phyloP scores from a whole-genome alignment of 1,140 invertebrate species.

The Calephelis nemesis region DNA sequence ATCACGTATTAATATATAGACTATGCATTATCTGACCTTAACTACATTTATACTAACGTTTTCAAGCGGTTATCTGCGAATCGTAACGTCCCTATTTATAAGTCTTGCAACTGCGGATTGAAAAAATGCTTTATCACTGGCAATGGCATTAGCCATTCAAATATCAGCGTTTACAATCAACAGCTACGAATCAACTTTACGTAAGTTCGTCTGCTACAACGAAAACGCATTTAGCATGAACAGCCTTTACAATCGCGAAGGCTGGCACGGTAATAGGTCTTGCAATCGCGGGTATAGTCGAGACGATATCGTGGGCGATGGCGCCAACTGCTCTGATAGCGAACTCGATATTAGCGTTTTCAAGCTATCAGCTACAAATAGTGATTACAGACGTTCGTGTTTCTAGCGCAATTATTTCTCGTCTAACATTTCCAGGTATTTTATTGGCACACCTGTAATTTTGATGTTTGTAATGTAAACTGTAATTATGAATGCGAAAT shows the following conservation, averaged over 20 bases:
- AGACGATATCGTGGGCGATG: constrained; percentile 62
- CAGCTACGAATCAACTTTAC: no score
- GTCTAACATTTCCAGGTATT: constrained; percentile 37
- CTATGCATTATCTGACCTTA: no score
- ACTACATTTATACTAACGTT: no score
- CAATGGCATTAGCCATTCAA: no score
- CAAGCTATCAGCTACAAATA: constrained; percentile 52
- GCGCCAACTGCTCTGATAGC: constrained; percentile 63
- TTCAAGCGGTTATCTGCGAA: no score
- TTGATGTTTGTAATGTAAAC: constrained; percentile 29
- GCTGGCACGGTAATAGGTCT: constrained; percentile 54
- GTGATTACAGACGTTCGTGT: constrained; percentile 53
- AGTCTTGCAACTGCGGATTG: no score
- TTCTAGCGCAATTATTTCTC: constrained; percentile 55
- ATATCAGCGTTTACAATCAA: no score
- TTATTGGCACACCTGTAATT: constrained; percentile 30
- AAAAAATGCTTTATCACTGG: no score
- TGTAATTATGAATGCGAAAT: constrained; percentile 18
- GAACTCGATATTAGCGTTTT: constrained; percentile 54
- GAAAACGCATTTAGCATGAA: constrained; percentile 13
- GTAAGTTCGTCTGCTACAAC: no score
- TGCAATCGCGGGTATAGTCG: constrained; percentile 47
- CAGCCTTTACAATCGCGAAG: constrained; percentile 20
- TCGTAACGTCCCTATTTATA: no score
- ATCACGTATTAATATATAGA: no score